These are phyloP conservation scores for Carassius carassius DNA, from an alignment of 2,113 vertebrate species.

Conservation along the genomic window DNA sequence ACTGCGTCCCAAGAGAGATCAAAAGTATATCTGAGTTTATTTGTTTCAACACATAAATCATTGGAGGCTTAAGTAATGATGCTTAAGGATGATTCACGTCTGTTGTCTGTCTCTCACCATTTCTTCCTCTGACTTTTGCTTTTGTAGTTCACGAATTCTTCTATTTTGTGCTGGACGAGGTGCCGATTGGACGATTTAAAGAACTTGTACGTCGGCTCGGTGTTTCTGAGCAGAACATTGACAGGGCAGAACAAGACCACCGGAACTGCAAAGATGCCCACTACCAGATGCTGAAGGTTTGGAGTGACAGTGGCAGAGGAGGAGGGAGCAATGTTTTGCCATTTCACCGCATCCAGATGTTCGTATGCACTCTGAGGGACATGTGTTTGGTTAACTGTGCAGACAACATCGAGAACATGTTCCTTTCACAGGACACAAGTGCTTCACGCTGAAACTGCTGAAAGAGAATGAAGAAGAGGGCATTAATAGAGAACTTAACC, in stretches of 20 bases:
- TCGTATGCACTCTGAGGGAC: slow-evolving; percentile 64
- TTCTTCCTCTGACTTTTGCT: slow-evolving; percentile 25
- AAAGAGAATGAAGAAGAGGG: background rate
- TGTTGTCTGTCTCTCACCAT: background rate
- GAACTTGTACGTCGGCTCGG: slow-evolving; percentile 72
- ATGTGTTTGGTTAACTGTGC: slow-evolving; percentile 68
- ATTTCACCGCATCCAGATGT: slow-evolving; percentile 56
- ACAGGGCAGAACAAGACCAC: slow-evolving; percentile 70
- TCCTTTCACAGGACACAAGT: slow-evolving; percentile 4
- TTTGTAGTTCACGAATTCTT: slow-evolving; percentile 65
- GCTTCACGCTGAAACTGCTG: background rate
- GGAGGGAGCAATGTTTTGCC: slow-evolving; percentile 57
- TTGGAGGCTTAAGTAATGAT: background rate
- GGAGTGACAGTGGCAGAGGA: slow-evolving; percentile 59
- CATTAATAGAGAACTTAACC: slow-evolving; percentile 17
- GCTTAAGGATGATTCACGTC: background rate
- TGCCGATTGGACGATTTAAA: slow-evolving; percentile 71
- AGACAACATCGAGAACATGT: slow-evolving; percentile 71
- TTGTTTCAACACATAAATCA: background rate
- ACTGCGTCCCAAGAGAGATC: slow-evolving; percentile 73
- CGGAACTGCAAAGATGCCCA: slow-evolving; percentile 67
- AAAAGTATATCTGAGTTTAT: slow-evolving; percentile 66
- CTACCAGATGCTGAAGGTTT: slow-evolving; percentile 76
- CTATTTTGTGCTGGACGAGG: slow-evolving; percentile 71
- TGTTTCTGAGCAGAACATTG: slow-evolving; percentile 73